Percentiles rank a stretch among this genome's conserved stretches.
Conservation (phyloP, 2,797 vertebrate genomes). For the Pipistrellus pygmaeus region DNA sequence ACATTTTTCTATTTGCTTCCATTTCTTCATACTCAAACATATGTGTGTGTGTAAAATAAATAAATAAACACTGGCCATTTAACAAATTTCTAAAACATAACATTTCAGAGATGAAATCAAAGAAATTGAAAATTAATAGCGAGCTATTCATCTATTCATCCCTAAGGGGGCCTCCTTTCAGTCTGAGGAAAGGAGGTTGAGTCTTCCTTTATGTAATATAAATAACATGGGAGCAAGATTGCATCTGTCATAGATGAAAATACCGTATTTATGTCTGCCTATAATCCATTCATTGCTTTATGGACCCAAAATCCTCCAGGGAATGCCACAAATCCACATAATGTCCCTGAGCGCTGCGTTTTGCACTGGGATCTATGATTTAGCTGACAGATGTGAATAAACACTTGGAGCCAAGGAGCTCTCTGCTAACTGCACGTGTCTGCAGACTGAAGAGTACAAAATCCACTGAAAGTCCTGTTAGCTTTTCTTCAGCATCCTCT, state of each 20-base stretch:
- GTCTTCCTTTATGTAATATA: slow-evolving; percentile 82
- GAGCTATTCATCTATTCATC: slow-evolving; percentile 78
- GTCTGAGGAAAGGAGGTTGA: slow-evolving; percentile 74
- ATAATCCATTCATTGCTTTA: slow-evolving; percentile 89
- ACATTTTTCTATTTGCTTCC: slow-evolving; percentile 17
- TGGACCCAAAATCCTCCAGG: slow-evolving; percentile 85
- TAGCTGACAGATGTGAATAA: slow-evolving; percentile 85
- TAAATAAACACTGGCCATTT: slow-evolving; percentile 30
- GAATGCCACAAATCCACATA: slow-evolving; percentile 84
- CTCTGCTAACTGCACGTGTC: slow-evolving; percentile 4
- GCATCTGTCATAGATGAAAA: slow-evolving; percentile 88
- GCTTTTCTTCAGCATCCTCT: slow-evolving; percentile 27
- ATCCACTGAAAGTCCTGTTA: slow-evolving; percentile 6
- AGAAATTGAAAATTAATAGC: slow-evolving; percentile 77
- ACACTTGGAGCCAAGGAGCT: slow-evolving; percentile 65
- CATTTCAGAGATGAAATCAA: slow-evolving; percentile 65
- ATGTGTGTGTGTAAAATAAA: slow-evolving; percentile 48
- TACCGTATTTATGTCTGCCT: slow-evolving; percentile 88
- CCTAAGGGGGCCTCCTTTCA: slow-evolving; percentile 76
- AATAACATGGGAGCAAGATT: slow-evolving; percentile 83
- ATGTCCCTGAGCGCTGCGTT: slow-evolving; percentile 83
- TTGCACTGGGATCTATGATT: slow-evolving; percentile 84
- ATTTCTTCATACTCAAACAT: not conserved
- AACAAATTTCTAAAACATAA: slow-evolving; percentile 51
- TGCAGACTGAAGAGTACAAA: slow-evolving; percentile 26